Base-by-base conservation (phyloP, 2,888 invertebrate genomes). In the Standfussiana lucernea region DNA sequence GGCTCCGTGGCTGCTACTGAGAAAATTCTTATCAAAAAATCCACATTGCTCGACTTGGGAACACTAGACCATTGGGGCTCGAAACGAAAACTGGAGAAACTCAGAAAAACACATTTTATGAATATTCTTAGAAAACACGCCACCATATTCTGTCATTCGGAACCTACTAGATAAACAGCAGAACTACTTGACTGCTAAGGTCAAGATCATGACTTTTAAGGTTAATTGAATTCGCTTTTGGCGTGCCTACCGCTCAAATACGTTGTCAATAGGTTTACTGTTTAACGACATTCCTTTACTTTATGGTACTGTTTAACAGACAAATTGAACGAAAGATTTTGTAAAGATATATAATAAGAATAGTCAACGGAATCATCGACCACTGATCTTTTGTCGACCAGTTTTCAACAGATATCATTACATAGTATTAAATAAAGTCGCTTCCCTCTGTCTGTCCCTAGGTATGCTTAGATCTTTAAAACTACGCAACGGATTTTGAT, bases 201-300 rank as follows among this genome's bases (percentile, higher is more conserved):
- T 87, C 78, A 85, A 84, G 87, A 84, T 87, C 85, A 76, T 62
- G 74, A 76, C 50, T 80, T 83, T 75, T 75, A 53, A 80, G 75
- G 80, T 84, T 86, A 86, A 70, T 83, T 79, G 8, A 71, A 83
- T 74, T 77, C 62, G n/a, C 21, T 67, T 79, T 86, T 86, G 72
- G 79, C 77, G 45, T 62, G 59, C n/a, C 71, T 65, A 13, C 50
- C 28, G 66, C 72, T 50, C 68, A 74, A 68, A 68, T 65, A 62
- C 45, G 42, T 50, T 15, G 40, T 65, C 64, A 65, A 68, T 80
- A n/a, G 53, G 28, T 67, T 71, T 56, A 69, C 13, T 72, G 72
- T 72, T 79, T 70, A 56, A 79, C 59, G 40, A 79, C 45, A 69
- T 84, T 68, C 53, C 21, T 65, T 32, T 18, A 45, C 21, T 67